A percentile compares a stretch with the other conserved stretches of the same genome.
Evolutionary conservation across 2,888 invertebrate genomes (phyloP).

Genomic region (Apamea sordens): DNA sequence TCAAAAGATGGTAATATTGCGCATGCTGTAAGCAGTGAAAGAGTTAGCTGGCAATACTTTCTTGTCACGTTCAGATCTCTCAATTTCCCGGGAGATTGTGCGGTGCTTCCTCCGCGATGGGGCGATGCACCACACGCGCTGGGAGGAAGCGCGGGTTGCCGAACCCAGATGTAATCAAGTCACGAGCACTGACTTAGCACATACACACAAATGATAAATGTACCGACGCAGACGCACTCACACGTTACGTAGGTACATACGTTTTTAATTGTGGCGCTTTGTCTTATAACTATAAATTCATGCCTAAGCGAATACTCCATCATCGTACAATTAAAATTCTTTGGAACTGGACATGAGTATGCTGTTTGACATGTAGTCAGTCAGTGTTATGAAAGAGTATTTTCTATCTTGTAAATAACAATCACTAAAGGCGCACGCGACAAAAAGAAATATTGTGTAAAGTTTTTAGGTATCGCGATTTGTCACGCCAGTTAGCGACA

Average conservation of each 20-base stretch:
- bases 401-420: slow-evolving; percentile 52
- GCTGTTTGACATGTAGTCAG: slow-evolving; percentile 24
- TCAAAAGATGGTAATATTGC: slow-evolving; percentile 51
- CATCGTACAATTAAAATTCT: slow-evolving; percentile 44
- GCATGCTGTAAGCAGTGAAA: slow-evolving; percentile 38
- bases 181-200: slow-evolving; percentile 52
- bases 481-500: slow-evolving; percentile 55
- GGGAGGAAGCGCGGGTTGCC: slow-evolving; percentile 64
- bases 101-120: slow-evolving; percentile 46
- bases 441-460: slow-evolving; percentile 55
- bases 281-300: neutral
- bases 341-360: slow-evolving; percentile 8
- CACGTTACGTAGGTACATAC: neutral
- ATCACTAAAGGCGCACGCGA: slow-evolving; percentile 58
- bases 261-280: slow-evolving; percentile 26
- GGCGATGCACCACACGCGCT: slow-evolving; percentile 39
- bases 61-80: slow-evolving; percentile 61
- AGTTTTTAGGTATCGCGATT: slow-evolving; percentile 51
- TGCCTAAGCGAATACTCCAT: slow-evolving; percentile 13
- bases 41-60: slow-evolving; percentile 45
- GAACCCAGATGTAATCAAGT: slow-evolving; percentile 69
- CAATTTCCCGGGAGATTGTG: slow-evolving; percentile 56
- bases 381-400: slow-evolving; percentile 43
- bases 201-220: slow-evolving; percentile 34
- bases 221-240: neutral